phyloP scores from a whole-genome alignment of 1,140 invertebrate genomes.

The Papilio xuthus region DNA sequence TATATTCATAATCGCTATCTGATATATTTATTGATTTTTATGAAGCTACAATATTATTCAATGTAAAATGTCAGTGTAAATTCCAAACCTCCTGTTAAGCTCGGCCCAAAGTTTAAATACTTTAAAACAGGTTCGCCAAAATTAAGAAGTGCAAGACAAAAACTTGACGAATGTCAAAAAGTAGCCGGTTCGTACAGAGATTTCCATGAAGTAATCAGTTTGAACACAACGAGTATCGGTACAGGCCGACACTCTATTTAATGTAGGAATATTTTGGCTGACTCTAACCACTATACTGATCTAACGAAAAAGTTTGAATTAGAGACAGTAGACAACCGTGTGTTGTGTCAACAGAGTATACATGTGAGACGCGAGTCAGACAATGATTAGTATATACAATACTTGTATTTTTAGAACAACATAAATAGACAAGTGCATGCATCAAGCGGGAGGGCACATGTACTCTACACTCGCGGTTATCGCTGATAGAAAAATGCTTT shows the following conservation, averaged over 20 bases:
- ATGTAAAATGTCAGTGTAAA: not conserved
- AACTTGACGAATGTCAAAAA: not conserved
- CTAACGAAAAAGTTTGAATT: too few relatives aligned
- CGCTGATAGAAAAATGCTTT: not conserved
- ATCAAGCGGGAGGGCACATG: not conserved
- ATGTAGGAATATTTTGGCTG: not conserved
- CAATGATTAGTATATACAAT: not conserved
- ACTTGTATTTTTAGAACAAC: not conserved
- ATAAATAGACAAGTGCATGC: conserved; percentile 15
- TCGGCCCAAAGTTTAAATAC: not conserved
- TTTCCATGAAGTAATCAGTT: not conserved
- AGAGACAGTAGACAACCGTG: not conserved
- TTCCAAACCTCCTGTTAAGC: not conserved
- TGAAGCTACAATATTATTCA: not conserved
- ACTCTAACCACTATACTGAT: too few relatives aligned
- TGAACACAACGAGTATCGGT: not conserved
- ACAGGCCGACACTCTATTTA: not conserved
- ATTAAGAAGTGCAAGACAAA: not conserved
- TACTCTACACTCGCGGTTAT: not conserved
- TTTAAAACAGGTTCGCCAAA: not conserved
- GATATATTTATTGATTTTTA: not conserved
- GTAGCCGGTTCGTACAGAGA: not conserved
- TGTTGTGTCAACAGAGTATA: not conserved
- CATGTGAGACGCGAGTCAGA: not conserved
- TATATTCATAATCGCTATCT: not conserved